Base-by-base conservation (phyloP, 1,140 invertebrate species). In the Pomacea maculata region DNA sequence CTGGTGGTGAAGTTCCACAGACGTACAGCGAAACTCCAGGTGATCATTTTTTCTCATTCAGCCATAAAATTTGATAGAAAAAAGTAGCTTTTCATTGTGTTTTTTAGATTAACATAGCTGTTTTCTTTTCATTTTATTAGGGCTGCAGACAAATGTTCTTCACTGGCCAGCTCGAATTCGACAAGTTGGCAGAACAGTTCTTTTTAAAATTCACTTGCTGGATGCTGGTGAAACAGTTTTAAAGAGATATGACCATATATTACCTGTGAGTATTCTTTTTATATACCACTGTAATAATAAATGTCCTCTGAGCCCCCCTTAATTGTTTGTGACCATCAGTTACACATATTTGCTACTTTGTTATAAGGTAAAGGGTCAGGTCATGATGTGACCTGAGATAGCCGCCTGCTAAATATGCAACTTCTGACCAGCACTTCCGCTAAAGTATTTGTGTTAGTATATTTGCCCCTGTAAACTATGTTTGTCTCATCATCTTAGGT, bases 91-190 rank as follows among this genome's bases (percentile, higher is more conserved):
- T 17, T 55, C 52, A 71, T 72, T 15, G 11, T 55, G 34, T n/a
- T 54, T 34, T 70, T 45, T 11, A 45, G 6, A 45, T 45, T 45
- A 45, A 45, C 34, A 45, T 25, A 25, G 3, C 34, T 34, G 45
- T 74, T 54, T 74, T 74, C 21, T 19, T 54, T 34, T 34, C 19
- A 14, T 61, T 17, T 29, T 81, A 83, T 82, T 88, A 88, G 93
- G 94, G 1, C 93, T 94, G 78, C 92, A 92, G 79, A 92, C 92
- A 80, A 93, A 92, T 29, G 92, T 92, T 72, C 87, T 93, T 57
- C 93, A 92, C 83, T 94, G 94, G 94, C 93, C 94, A n/a, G 93
- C 92, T 8, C 93, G 93, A 86, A 92, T 94, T 45, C 92, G 91
- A 88, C 92, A 93, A 63, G 92, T 87, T 29, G 89, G 90, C 74